These are phyloP conservation scores for Lindbergichthys nudifrons DNA, from an alignment of 2,797 vertebrate genomes.

Conservation along the genomic window DNA sequence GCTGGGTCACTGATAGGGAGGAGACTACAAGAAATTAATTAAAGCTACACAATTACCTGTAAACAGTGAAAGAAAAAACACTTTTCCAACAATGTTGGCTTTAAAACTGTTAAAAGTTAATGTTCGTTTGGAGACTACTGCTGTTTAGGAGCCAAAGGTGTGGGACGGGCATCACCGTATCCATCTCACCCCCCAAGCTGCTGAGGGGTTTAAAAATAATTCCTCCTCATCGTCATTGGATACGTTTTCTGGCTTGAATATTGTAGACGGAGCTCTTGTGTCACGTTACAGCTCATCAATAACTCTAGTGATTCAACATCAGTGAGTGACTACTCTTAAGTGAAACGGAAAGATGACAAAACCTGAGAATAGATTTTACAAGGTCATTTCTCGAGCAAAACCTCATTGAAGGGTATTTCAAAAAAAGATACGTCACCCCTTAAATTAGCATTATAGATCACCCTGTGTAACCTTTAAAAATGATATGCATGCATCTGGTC, in stretches of 20 bases:
- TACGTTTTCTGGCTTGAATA: conserved; percentile 33
- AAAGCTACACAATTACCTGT: background rate
- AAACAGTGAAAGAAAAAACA: no score
- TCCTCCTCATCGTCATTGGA: conserved; percentile 56
- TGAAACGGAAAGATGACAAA: background rate
- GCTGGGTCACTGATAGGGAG: conserved; percentile 72
- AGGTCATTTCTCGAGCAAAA: background rate
- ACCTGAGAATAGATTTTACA: background rate
- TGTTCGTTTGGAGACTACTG: background rate
- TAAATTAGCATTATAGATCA: no score
- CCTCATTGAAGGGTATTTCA: no score
- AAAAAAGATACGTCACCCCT: no score
- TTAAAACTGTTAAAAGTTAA: background rate
- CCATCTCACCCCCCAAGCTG: conserved; percentile 33
- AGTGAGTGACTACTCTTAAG: conserved; percentile 19
- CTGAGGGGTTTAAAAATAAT: conserved; percentile 49
- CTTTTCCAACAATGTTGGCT: no score
- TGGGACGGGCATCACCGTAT: background rate
- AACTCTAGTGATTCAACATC: conserved; percentile 49
- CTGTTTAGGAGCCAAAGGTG: background rate
- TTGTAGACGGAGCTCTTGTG: conserved; percentile 33
- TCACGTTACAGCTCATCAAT: conserved; percentile 52
- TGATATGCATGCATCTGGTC: no score
- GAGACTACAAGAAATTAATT: background rate
- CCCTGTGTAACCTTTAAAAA: no score